Evolutionary conservation across 1,140 invertebrate genomes (phyloP), one percentile per base, ranked within the genome.

Genomic region (Paracyclopina nana): DNA sequence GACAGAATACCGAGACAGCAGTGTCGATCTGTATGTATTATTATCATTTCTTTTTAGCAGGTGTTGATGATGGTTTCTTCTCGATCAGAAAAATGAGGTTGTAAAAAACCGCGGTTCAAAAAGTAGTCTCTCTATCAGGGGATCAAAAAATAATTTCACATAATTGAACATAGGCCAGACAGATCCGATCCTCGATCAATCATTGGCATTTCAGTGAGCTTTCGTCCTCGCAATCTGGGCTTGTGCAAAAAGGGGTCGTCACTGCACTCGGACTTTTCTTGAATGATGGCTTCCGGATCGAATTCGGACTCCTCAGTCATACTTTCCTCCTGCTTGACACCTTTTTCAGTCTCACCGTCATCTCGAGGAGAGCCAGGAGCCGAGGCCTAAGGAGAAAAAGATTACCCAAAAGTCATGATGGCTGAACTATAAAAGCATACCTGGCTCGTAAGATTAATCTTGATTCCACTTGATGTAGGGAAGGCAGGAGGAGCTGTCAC

Each of bases 261-360:
- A 9, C 18, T 16, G 16, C 14, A 9, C 6, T 12, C 11, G 8
- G 27, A 16, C 5, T 16, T 12, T 9, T 48, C 27, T 48, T 48
- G 45, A 11, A 48, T 22, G 18, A 48, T 48, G 12, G 45, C 45
- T 14, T 48, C 45, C 4, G 45, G 25, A 30, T 48, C 45, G n/a
- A 48, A 30, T 48, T 48, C 45, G 18, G 34, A 38, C 14, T 38
- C 20, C 34, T 38, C 34, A 3, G 8, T 20, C 14, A n/a, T 38
- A 16, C 20, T 20, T 9, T 38, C 20, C n/a, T 38, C 34, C 34
- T n/a, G 20, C 4, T 38, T 20, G 4, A 38, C 8, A 8, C 34
- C 20, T 38, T 38, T 20, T 38, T 20, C n/a, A 3, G n/a, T n/a
- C 34, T 38, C 34, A 38, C 14, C n/a, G 4, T 38, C 34, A n/a